Evolutionary conservation across 2,113 vertebrate species (phyloP), one percentile per base, ranked within the genome.

Genomic region (Atractosteus spatula): DNA sequence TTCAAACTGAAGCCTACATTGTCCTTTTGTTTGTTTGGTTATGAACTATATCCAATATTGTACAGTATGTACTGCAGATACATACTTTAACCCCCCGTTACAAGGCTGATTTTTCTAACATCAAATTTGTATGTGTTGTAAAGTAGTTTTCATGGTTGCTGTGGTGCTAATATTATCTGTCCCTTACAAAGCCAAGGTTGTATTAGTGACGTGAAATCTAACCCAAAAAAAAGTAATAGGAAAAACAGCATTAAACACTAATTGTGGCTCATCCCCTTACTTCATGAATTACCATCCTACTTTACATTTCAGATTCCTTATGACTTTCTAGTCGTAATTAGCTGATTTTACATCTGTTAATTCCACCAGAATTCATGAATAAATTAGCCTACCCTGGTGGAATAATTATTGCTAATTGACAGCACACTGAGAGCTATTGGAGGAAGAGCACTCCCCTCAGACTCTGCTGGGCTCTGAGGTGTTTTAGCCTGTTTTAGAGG

Each of bases 351-450:
- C 51, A 74, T 64, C 62, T 74, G 68, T 55, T 74, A n/a, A 0
- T 69, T 45, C 59, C 45, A 10, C 68, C 14, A 61, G 45, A 57
- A 13, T 68, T 17, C 68, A 74, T 65, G 29, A 74, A 70, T 65
- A 45, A 55, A 16, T 74, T 56, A 70, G 43, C 43, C 51, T 47
- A 51, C 47, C 56, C 14, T 14, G 16, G 55, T 41, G 45, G 62
- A 63, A 14, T 61, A 74, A 69, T 74, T 69, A 74, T 29, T 63
- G 57, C 12, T 74, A 59, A 69, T 54, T 69, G 29, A 69, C 16
- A 62, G 47, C 45, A 55, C 45, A 61, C 73, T 55, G 41, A 54
- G 73, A n/a, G 62, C 17, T 62, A 14, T 14, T 8, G 3, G 17
- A 13, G 59, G 59, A 8, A 62, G 47, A 51, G 47, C 47, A 10